phyloP scores from a whole-genome alignment of 2,888 invertebrate genomes.

The Lissocephala sabroskyi region DNA sequence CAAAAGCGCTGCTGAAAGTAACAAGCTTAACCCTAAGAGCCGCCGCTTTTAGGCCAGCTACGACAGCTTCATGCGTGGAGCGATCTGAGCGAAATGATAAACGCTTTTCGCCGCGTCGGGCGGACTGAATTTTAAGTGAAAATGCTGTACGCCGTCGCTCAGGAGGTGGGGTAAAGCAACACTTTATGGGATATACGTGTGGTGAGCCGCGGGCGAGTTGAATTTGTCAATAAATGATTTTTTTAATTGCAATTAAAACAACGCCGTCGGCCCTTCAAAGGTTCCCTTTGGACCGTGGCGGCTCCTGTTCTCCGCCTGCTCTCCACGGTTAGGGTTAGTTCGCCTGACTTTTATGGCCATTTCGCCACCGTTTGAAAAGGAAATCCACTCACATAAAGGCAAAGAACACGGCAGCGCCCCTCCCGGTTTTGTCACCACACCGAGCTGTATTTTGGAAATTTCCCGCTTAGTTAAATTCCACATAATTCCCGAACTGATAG shows the following conservation, averaged over 20 bases:
- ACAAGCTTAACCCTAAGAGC: conserved; percentile 25
- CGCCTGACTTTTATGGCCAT: conserved; percentile 16
- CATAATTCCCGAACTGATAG: conserved; percentile 47
- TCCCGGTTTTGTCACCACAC: conserved; percentile 24
- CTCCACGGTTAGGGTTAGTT: no score
- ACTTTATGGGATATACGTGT: conserved; percentile 49
- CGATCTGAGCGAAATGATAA: conserved; percentile 60
- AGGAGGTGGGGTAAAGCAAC: no score
- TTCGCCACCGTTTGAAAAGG: conserved; percentile 21
- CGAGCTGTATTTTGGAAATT: conserved; percentile 36
- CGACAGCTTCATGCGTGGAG: conserved; percentile 6
- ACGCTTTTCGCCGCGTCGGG: conserved; percentile 50
- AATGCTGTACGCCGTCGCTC: conserved; percentile 21
- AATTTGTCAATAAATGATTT: conserved; percentile 50
- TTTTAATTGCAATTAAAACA: no score
- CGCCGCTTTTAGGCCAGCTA: conserved; percentile 46
- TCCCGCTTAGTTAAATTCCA: conserved; percentile 55
- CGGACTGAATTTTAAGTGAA: conserved; percentile 57
- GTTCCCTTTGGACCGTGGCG: no score
- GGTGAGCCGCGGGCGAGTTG: conserved; percentile 6
- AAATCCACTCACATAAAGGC: conserved; percentile 25
- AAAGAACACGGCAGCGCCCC: conserved; percentile 9
- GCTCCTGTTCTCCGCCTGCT: no score
- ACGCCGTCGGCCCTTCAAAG: no score
- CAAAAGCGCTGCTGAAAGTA: conserved; percentile 63